Conservation (phyloP, 2,888 invertebrate species). For the Patella pellucida region DNA sequence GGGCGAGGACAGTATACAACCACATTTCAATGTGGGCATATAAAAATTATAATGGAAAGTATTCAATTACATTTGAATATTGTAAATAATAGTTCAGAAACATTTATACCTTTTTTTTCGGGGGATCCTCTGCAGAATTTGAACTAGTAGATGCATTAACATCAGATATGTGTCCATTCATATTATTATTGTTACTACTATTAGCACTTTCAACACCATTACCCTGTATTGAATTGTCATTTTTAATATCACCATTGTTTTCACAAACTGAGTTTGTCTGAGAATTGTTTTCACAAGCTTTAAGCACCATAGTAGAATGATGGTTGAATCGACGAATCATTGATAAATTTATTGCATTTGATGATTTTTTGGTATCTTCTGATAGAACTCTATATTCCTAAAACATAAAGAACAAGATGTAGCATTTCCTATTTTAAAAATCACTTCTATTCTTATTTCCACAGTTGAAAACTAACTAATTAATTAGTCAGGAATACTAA, state of each 20-base stretch:
- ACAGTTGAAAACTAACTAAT: not conserved
- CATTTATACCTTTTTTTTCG: constrained; percentile 26
- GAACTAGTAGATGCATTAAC: constrained; percentile 7
- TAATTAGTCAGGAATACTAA: not conserved
- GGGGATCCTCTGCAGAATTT: constrained; percentile 20
- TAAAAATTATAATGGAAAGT: too few relatives aligned
- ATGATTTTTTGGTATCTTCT: constrained; percentile 46
- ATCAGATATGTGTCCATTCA: not conserved
- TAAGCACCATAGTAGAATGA: constrained; percentile 93
- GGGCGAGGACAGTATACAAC: too few relatives aligned
- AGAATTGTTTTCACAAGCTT: constrained; percentile 65
- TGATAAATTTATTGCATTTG: constrained; percentile 67
- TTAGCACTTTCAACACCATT: constrained; percentile 14
- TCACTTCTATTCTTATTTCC: not conserved
- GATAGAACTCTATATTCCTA: constrained; percentile 57
- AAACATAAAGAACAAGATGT: constrained; percentile 10
- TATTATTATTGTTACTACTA: not conserved
- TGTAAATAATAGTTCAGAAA: too few relatives aligned
- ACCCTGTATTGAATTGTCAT: constrained; percentile 22
- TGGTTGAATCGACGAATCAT: constrained; percentile 97
- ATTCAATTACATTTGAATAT: too few relatives aligned
- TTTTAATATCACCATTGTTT: not conserved
- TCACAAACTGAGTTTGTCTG: not conserved
- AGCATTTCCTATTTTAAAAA: not conserved
- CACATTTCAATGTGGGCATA: too few relatives aligned